A percentile compares a stretch with the other conserved stretches of the same genome.
Evolutionary conservation across 2,113 vertebrate species (phyloP).

Genomic region (Trichomycterus rosablanca): DNA sequence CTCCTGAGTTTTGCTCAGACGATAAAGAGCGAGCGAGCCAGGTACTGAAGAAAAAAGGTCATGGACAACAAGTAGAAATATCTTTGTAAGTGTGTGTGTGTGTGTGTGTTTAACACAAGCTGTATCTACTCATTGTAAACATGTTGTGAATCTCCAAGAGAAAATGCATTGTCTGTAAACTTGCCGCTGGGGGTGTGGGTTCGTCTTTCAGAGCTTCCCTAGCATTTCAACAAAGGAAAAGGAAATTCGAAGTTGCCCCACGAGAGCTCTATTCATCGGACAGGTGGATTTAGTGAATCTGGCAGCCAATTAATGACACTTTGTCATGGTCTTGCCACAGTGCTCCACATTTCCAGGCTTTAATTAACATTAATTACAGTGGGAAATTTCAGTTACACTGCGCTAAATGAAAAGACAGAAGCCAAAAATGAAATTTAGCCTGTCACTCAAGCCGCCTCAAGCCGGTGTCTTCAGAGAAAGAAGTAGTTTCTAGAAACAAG

Average conservation of each 20-base stretch:
- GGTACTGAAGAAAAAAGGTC: constrained; percentile 1
- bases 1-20: too few species aligned
- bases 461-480: not conserved
- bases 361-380: constrained; percentile 74
- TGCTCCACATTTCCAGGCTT: constrained; percentile 68
- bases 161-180: not conserved
- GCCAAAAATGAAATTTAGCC: constrained; percentile 47
- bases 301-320: constrained; percentile 75
- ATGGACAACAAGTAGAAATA: not conserved
- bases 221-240: not conserved
- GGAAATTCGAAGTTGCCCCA: constrained; percentile 28
- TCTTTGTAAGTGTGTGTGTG: constrained; percentile 22
- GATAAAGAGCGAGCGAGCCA: too few species aligned
- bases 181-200: constrained; percentile 1
- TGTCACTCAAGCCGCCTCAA: constrained; percentile 31
- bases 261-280: constrained; percentile 60
- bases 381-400: constrained; percentile 66
- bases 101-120: constrained; percentile 13
- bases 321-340: constrained; percentile 70
- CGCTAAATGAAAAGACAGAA: constrained; percentile 51
- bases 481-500: not conserved
- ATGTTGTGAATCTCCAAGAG: not conserved
- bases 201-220: constrained; percentile 12
- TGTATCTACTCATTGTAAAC: not conserved
- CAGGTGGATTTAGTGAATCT: constrained; percentile 73